Evolutionary conservation across 2,113 vertebrate species (phyloP).

Genomic region (Microcebus lehilahytsara): DNA sequence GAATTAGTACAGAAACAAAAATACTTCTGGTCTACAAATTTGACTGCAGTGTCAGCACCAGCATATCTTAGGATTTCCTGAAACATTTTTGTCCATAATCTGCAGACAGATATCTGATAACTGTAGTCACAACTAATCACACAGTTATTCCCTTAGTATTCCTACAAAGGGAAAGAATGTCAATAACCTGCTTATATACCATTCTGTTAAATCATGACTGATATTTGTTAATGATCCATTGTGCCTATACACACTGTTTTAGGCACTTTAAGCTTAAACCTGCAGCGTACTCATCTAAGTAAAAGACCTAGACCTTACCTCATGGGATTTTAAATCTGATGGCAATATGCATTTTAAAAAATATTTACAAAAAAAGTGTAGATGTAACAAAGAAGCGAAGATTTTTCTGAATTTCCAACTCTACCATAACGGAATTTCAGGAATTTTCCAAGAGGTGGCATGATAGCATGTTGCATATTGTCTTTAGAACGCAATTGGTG

Average conservation of each 20-base stretch:
- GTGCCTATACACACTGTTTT: neutral
- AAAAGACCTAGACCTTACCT: neutral
- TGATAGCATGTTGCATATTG: neutral
- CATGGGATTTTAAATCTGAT: slow-evolving; percentile 30
- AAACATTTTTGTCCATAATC: neutral
- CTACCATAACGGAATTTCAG: slow-evolving; percentile 30
- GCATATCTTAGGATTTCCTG: neutral
- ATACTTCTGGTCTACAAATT: neutral
- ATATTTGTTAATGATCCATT: slow-evolving; percentile 28
- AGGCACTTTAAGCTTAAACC: neutral
- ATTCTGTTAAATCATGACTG: slow-evolving; percentile 23
- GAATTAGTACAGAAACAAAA: slow-evolving; percentile 35
- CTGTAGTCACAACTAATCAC: slow-evolving; percentile 20
- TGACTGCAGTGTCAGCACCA: neutral
- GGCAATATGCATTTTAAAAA: neutral
- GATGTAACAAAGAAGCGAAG: neutral
- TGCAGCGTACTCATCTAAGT: neutral
- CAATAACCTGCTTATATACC: neutral
- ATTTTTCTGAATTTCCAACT: slow-evolving; percentile 30
- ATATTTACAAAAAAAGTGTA: neutral
- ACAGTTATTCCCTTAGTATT: neutral
- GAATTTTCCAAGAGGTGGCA: slow-evolving; percentile 36
- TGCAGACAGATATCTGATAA: slow-evolving; percentile 28
- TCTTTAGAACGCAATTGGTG: neutral
- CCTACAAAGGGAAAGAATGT: slow-evolving; percentile 10